Base-by-base conservation (phyloP, 2,888 invertebrate genomes). In the Pardosa pseudoannulata region DNA sequence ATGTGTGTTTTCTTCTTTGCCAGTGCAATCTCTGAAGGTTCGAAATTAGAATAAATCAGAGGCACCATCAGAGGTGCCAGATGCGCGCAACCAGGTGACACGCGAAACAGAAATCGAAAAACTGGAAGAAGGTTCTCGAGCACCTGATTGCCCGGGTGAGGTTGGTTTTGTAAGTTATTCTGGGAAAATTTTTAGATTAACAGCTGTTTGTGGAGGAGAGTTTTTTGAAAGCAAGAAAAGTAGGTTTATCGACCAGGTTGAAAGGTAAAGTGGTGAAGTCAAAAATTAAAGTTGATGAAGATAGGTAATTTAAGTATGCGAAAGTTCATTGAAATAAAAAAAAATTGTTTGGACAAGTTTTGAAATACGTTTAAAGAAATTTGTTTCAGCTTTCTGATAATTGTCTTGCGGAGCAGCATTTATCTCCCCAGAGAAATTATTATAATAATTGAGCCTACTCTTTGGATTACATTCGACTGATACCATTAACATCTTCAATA, bases 161-260 rank as follows among this genome's bases (percentile, higher is more conserved):
- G 56, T 56, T 56, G 6, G 56, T 23, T 56, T 56, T 56, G 56
- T 56, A 56, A 56, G 56, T 23, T 56, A 23, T 56, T 56, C 56
- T 56, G 56, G 19, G 56, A 56, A 56, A 56, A 56, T 56, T 56
- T 56, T 56, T 5, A 56, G 56, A 56, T 56, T 56, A 46, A 56
- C 56, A 56, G 19, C 56, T 56, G 56, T 23, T 11, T 56, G n/a
- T 2, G 3, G 23, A 23, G 5, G 56, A 56, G 3, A 23, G 3
- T 56, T n/a, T 23, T 56, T 23, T 23, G 56, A 56, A 56, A 56
- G 9, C 36, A 23, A 56, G 23, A 11, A 5, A 56, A 23, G 5
- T 56, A 16, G 56, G 56, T 56, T 56, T 56, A 56, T 56, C 56
- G 56, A 56, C 56, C 56, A 56, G 23, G 23, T 56, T 5, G 23